phyloP scores from a whole-genome alignment of 1,140 invertebrate species.

The Drosophila saltans region DNA sequence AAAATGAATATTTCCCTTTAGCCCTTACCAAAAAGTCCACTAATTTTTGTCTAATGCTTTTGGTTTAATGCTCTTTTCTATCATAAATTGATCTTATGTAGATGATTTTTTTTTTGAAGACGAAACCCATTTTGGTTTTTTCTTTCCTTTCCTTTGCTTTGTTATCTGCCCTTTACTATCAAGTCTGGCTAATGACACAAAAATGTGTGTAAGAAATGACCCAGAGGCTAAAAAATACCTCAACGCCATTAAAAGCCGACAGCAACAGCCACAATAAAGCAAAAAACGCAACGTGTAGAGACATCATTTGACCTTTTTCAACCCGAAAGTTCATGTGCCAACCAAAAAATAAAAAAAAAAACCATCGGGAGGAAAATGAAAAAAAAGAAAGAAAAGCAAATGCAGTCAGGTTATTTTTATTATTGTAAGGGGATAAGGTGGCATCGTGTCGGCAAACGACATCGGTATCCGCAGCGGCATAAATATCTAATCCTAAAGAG shows the following conservation, averaged over 20 bases:
- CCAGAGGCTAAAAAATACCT: constrained; percentile 24
- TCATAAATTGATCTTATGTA: constrained; percentile 13
- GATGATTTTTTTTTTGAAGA: constrained; percentile 2
- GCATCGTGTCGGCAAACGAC: background rate
- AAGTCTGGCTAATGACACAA: constrained; percentile 42
- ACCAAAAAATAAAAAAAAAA: constrained; percentile 30
- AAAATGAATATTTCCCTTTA: background rate
- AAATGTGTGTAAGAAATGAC: constrained; percentile 36
- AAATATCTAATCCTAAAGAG: constrained; percentile 35
- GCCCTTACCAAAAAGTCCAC: background rate
- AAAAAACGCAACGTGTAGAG: constrained; percentile 46
- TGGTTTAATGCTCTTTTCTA: background rate
- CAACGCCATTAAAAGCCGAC: constrained; percentile 30
- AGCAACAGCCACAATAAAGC: constrained; percentile 43
- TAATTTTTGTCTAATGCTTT: background rate
- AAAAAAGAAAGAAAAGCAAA: constrained; percentile 5
- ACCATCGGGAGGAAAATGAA: constrained; percentile 3
- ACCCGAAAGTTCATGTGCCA: constrained; percentile 56
- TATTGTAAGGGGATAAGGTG: constrained; percentile 1
- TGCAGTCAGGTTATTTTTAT: background rate
- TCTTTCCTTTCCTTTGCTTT: background rate
- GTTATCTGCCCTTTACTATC: constrained; percentile 40
- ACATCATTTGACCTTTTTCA: constrained; percentile 58
- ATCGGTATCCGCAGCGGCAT: background rate
- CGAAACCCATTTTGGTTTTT: constrained; percentile 14